Conservation (phyloP, 2,797 vertebrate species). For the Anas georgica region DNA sequence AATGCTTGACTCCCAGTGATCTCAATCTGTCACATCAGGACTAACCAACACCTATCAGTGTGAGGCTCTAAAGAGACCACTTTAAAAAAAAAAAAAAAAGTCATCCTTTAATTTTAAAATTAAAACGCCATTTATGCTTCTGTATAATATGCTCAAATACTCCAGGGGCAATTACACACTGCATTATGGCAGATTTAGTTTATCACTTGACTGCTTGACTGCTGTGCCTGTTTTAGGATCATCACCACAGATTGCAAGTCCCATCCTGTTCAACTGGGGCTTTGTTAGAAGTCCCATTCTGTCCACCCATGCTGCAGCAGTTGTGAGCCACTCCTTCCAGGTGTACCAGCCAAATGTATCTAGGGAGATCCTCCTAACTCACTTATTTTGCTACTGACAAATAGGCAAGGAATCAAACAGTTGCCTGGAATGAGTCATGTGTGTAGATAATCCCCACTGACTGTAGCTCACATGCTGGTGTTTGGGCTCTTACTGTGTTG, state of each 20-base stretch:
- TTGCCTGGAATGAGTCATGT: neutral
- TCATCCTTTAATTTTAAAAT: neutral
- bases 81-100: neutral
- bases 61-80: neutral
- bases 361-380: neutral
- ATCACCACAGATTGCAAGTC: neutral
- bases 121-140: neutral
- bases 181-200: neutral
- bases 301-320: neutral
- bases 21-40: constrained; percentile 50
- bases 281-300: neutral
- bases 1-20: constrained; percentile 8
- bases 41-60: neutral
- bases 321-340: neutral
- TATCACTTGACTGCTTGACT: neutral
- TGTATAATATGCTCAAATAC: neutral
- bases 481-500: neutral
- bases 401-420: neutral
- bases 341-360: fast-evolving
- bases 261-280: neutral
- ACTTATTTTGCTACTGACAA: neutral
- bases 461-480: neutral
- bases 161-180: neutral
- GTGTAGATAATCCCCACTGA: neutral
- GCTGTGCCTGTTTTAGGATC: neutral